phyloP scores from a whole-genome alignment of 2,888 invertebrate species.

The Hypselothyrea guttata region DNA sequence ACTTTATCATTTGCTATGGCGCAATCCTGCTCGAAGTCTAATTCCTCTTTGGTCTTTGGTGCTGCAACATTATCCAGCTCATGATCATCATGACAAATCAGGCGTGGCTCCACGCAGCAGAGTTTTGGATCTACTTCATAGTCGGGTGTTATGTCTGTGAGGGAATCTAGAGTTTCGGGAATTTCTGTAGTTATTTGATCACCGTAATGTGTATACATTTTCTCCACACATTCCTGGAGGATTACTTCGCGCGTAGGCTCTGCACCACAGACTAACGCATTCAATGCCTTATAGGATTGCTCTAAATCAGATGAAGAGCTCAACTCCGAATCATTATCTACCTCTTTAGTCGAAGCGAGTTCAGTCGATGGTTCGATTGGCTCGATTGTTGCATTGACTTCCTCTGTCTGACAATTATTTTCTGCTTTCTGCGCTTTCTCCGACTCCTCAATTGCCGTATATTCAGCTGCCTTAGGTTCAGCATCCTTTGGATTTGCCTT shows the following conservation, averaged over 20 bases:
- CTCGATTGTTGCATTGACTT: too few species aligned
- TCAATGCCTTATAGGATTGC: constrained; percentile 22
- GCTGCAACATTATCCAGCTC: constrained; percentile 1
- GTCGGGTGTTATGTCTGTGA: constrained; percentile 7
- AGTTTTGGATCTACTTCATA: constrained; percentile 11
- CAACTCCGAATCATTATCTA: constrained; percentile 33
- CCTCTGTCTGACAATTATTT: too few species aligned
- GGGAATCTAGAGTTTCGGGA: constrained; percentile 14
- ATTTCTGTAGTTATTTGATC: constrained; percentile 16
- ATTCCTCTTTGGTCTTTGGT: constrained; percentile 26
- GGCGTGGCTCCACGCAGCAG: constrained; percentile 1
- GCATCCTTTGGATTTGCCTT: neutral
- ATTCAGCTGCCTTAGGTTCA: neutral
- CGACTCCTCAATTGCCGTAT: neutral
- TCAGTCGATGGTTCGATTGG: too few species aligned
- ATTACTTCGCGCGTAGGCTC: constrained; percentile 28
- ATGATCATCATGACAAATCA: neutral
- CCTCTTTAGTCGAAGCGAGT: neutral
- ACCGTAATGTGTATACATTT: constrained; percentile 46
- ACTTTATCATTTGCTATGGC: constrained; percentile 54
- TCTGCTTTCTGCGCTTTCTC: neutral
- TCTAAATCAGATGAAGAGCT: constrained; percentile 19
- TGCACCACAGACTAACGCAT: constrained; percentile 6
- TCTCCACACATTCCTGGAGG: constrained; percentile 22
- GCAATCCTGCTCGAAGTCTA: constrained; percentile 55